Evolutionary conservation across 2,113 vertebrate genomes (phyloP).

Genomic region (Macquaria ambigua): DNA sequence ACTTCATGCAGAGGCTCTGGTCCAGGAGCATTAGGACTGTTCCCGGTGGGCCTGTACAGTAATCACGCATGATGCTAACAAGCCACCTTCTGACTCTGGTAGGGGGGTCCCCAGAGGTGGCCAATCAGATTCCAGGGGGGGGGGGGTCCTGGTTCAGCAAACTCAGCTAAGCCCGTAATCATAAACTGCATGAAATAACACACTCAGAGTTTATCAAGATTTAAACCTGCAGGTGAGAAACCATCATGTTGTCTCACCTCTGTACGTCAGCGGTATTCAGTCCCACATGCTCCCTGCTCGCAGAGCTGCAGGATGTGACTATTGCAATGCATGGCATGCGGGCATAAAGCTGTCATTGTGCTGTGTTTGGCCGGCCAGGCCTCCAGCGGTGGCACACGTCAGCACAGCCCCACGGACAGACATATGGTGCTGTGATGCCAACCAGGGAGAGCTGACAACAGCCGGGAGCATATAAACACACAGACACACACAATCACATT

Average conservation of each 20-base stretch:
- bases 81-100: neutral
- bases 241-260: conserved; percentile 25
- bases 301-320: conserved; percentile 59
- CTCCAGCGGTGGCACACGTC: conserved; percentile 67
- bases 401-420: conserved; percentile 54
- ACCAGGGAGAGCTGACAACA: conserved; percentile 55
- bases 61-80: neutral
- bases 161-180: conserved; percentile 16
- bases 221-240: conserved; percentile 10
- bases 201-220: conserved; percentile 20
- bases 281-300: conserved; percentile 11
- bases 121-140: neutral
- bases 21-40: neutral
- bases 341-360: conserved; percentile 76
- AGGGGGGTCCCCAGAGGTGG: neutral
- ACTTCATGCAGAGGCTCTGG: neutral
- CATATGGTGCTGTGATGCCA: conserved; percentile 73
- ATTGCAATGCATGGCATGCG: conserved; percentile 29
- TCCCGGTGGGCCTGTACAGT: neutral
- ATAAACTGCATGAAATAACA: conserved; percentile 6
- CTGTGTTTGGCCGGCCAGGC: conserved; percentile 36
- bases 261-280: conserved; percentile 3
- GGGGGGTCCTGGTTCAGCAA: neutral
- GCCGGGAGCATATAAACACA: conserved; percentile 42
- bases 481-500: neutral